phyloP scores from a whole-genome alignment of 2,797 vertebrate genomes.

The Aulostomus chinensis region DNA sequence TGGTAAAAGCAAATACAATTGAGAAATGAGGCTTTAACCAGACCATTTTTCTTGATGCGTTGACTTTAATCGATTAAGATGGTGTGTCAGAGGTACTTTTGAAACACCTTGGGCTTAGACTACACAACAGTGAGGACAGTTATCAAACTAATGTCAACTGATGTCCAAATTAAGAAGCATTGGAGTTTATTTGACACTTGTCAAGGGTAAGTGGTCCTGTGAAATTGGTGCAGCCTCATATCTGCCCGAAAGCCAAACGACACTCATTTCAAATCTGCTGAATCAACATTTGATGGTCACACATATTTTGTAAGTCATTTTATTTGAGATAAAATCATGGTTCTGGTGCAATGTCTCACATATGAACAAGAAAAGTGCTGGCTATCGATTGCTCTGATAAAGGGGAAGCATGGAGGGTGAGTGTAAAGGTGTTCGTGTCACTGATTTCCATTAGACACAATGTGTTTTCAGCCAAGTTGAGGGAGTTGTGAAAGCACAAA shows the following conservation, averaged over 20 bases:
- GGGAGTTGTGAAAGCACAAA: neutral
- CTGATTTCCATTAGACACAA: neutral
- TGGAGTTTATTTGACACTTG: neutral
- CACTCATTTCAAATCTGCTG: too few relatives aligned
- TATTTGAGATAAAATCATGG: neutral
- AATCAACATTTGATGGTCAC: too few relatives aligned
- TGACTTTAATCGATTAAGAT: too few relatives aligned
- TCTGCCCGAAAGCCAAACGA: too few relatives aligned
- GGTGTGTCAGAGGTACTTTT: too few relatives aligned
- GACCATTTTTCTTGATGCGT: neutral
- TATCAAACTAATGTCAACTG: too few relatives aligned
- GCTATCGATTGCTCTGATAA: conserved; percentile 50
- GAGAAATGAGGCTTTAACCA: conserved; percentile 5
- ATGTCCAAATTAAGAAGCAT: too few relatives aligned
- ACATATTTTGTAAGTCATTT: too few relatives aligned
- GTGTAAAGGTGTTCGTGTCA: neutral
- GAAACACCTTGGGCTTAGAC: too few relatives aligned
- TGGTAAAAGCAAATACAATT: conserved; percentile 49
- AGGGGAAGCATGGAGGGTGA: conserved; percentile 4
- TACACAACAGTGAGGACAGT: too few relatives aligned
- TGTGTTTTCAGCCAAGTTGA: conserved; percentile 3
- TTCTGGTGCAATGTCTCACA: conserved; percentile 13
- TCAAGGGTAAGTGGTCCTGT: neutral
- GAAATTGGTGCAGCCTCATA: conserved; percentile 10
- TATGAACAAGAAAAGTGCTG: conserved; percentile 26